Conservation (phyloP, 2,797 vertebrate genomes). For the Syncerus caffer region DNA sequence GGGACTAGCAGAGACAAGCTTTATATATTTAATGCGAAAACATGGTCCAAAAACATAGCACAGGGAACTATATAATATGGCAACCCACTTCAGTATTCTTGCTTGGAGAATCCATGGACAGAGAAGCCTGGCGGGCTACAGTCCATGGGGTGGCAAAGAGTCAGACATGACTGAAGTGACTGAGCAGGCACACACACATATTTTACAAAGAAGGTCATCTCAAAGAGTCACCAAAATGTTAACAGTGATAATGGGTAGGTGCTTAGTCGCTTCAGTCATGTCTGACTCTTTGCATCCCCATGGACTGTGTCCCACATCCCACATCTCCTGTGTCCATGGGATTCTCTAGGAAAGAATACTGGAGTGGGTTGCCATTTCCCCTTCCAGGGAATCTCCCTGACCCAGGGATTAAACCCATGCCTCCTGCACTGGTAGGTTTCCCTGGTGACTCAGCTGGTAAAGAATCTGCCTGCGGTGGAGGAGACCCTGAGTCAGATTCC, state of each 20-base stretch:
- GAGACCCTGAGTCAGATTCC: background rate
- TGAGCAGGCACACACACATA: background rate
- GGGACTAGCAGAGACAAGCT: background rate
- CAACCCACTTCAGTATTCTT: background rate
- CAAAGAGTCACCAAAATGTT: background rate
- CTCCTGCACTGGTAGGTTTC: background rate
- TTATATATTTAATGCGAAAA: background rate
- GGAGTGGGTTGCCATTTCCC: background rate
- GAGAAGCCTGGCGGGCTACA: background rate
- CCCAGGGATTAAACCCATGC: background rate
- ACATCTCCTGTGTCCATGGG: background rate
- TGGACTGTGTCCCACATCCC: background rate
- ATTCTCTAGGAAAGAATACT: background rate
- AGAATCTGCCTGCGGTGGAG: background rate
- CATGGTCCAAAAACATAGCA: background rate
- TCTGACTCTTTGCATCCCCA: background rate
- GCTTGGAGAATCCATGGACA: background rate
- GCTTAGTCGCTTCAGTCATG: background rate
- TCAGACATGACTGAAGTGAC: background rate
- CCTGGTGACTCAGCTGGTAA: background rate
- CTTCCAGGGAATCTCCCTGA: background rate
- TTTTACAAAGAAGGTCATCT: background rate
- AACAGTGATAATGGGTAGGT: fast-evolving
- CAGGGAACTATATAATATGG: background rate
- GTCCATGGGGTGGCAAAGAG: background rate